Base-by-base conservation (phyloP, 2,888 invertebrate species). In the Machimus atricapillus region DNA sequence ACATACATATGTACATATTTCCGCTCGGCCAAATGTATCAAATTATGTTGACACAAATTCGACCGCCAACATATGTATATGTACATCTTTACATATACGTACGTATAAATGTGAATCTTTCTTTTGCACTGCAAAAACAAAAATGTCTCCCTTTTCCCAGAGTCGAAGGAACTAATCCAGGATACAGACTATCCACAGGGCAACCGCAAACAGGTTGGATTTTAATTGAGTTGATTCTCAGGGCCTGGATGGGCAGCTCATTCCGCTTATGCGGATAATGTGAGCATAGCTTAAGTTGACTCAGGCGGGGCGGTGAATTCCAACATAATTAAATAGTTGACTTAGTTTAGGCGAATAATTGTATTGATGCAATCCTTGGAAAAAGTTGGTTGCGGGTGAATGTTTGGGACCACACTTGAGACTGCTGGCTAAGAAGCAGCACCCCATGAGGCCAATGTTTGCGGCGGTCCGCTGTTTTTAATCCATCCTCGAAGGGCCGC, bases 261-360 rank as follows among this genome's bases (percentile, higher is more conserved):
- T 31, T 58, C 66, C 23, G 37, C 82, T 37, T 43, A 23, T 19
- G 37, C 66, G 82, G 37, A 66, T 66, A 83, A 23, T 66, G 14
- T 34, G 81, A 56, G 40, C 34, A 34, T 27, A 81, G 34, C 82
- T 58, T 66, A 66, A 83, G 40, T 66, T 66, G 12, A 34, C 82
- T 40, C 66, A 12, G 19, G 12, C 1, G 23, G 9, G 27, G 8
- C 23, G 37, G 31, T 83, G 56, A 86, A 76, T 86, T 76, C 27
- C 52, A 34, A 86, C 86, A 86, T 86, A 86, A 86, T 86, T 86
- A 86, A 86, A 86, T 86, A 86, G 86, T 86, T 86, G 74, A 58
- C 76, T 77, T 37, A 8, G 37, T 23, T 66, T 40, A 8, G 58
- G 19, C 66, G 66, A 66, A 83, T 66, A 66, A 66, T 66, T 23